Conservation (phyloP, 2,888 invertebrate genomes). For the Allygus modestus region DNA sequence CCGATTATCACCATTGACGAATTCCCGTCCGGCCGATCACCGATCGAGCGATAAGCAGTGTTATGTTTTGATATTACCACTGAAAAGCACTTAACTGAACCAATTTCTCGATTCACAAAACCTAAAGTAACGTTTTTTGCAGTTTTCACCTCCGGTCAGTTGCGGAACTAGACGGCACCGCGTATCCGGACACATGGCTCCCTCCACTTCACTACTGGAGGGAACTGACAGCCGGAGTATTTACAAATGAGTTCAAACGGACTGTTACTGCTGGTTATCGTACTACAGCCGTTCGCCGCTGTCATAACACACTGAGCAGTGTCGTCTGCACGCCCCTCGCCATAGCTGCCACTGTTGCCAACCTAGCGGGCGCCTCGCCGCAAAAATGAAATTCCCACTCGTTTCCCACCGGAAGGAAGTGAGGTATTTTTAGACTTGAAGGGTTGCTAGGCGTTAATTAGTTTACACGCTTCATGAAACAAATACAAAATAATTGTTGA, state of each 20-base stretch:
- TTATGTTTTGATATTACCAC: not conserved
- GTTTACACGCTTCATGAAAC: too few species aligned
- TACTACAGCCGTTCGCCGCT: not conserved
- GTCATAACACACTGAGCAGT: slow-evolving; percentile 40
- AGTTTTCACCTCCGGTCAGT: not conserved
- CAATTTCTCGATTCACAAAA: slow-evolving; percentile 21
- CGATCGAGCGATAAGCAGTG: not conserved
- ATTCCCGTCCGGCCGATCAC: not conserved
- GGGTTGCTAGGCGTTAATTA: too few species aligned
- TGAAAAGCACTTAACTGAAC: slow-evolving; percentile 29
- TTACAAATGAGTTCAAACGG: slow-evolving; percentile 1
- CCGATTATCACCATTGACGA: slow-evolving; percentile 43
- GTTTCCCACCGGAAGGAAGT: slow-evolving; percentile 12
- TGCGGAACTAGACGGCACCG: not conserved
- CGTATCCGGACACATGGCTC: not conserved
- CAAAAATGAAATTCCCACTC: slow-evolving; percentile 22
- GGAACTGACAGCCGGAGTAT: not conserved
- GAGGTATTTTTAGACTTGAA: not conserved
- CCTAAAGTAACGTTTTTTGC: slow-evolving; percentile 18
- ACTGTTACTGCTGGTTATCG: slow-evolving; percentile 7
- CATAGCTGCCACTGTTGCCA: slow-evolving; percentile 47
- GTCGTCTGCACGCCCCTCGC: slow-evolving; percentile 58
- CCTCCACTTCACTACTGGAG: slow-evolving; percentile 2
- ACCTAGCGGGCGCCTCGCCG: not conserved
- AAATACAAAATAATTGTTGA: too few species aligned